These are phyloP conservation scores for Scaeva pyrastri DNA, from an alignment of 2,888 invertebrate genomes.

Conservation along the genomic window DNA sequence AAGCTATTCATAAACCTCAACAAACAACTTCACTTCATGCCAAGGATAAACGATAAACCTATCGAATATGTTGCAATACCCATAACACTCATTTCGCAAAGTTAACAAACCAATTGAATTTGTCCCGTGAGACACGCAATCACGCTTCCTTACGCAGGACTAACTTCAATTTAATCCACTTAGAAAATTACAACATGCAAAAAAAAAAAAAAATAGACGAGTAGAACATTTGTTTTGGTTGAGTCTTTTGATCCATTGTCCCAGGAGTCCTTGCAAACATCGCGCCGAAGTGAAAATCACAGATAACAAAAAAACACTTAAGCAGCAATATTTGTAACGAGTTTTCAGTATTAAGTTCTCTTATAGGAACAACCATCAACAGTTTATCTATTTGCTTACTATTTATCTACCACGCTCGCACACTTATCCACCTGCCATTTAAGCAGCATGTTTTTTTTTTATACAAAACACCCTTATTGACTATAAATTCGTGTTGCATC, in stretches of 20 bases:
- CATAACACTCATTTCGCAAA: conserved; percentile 63
- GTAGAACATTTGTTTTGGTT: conserved; percentile 35
- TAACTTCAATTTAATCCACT: conserved; percentile 76
- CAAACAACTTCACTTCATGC: conserved; percentile 37
- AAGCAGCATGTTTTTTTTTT: not conserved
- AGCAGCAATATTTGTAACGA: conserved; percentile 33
- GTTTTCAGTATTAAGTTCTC: not conserved
- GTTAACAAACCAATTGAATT: conserved; percentile 76
- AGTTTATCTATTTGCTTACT: conserved; percentile 58
- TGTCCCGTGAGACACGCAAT: conserved; percentile 72
- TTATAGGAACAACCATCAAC: conserved; percentile 17
- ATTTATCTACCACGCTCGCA: conserved; percentile 59
- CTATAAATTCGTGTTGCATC: not conserved
- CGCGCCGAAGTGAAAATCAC: conserved; percentile 52
- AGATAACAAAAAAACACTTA: conserved; percentile 51
- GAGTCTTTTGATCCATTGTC: conserved; percentile 55
- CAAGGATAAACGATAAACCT: conserved; percentile 13
- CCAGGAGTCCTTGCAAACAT: conserved; percentile 49
- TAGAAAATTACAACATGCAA: conserved; percentile 68
- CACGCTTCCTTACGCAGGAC: conserved; percentile 63
- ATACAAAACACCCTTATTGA: not conserved
- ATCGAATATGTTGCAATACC: conserved; percentile 34
- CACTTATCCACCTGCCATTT: conserved; percentile 72
- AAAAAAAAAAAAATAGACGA: conserved; percentile 23
- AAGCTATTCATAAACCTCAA: conserved; percentile 51